These are phyloP conservation scores for Coenobita brevimanus DNA, from an alignment of 1,140 invertebrate species.

Conservation along the genomic window DNA sequence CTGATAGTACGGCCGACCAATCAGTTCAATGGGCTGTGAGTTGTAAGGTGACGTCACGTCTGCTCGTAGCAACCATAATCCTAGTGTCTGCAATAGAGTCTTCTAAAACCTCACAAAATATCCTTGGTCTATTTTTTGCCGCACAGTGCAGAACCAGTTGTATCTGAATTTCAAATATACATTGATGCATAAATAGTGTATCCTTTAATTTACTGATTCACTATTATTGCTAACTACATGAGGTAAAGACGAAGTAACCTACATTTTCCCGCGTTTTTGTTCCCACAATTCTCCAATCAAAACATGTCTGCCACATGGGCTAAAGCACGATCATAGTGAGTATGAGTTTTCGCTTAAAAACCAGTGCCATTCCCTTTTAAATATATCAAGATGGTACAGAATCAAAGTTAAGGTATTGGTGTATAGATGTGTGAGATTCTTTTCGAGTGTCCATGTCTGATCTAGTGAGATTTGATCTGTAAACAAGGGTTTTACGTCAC, in stretches of 20 bases:
- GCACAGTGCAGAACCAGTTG: background rate
- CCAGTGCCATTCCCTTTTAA: background rate
- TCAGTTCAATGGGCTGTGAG: slow-evolving; percentile 56
- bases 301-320: slow-evolving; percentile 68
- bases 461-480: slow-evolving; percentile 16
- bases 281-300: slow-evolving; percentile 63
- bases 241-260: slow-evolving; percentile 63
- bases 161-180: background rate
- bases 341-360: slow-evolving; percentile 20
- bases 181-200: background rate
- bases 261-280: slow-evolving; percentile 68
- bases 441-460: slow-evolving; percentile 32
- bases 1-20: slow-evolving; percentile 41
- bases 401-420: slow-evolving; percentile 13
- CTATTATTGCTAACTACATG: background rate
- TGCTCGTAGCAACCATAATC: slow-evolving; percentile 30
- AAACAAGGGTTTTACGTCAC: slow-evolving; percentile 59
- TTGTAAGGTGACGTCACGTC: slow-evolving; percentile 58
- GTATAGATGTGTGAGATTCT: background rate
- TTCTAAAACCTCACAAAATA: slow-evolving; percentile 32
- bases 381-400: background rate
- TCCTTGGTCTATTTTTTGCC: background rate
- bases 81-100: background rate
- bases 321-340: slow-evolving; percentile 44
- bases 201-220: background rate